These are phyloP conservation scores for Coelopa pilipes DNA, from an alignment of 2,888 invertebrate species.

Conservation along the genomic window DNA sequence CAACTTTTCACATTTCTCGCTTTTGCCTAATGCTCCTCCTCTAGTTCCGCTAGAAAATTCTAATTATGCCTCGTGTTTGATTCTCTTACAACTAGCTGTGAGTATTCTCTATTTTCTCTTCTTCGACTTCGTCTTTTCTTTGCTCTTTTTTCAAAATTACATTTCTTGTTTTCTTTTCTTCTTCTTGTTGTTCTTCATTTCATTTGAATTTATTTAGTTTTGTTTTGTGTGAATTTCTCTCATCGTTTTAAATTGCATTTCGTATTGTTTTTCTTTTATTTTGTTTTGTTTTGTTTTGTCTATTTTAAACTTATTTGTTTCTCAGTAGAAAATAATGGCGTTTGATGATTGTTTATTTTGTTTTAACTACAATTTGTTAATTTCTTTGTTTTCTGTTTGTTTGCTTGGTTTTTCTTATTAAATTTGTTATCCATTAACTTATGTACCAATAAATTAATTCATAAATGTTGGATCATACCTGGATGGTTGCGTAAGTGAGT, in stretches of 20 bases:
- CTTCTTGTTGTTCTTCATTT: not conserved
- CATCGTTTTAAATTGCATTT: not conserved
- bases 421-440: slow-evolving; percentile 21
- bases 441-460: slow-evolving; percentile 16
- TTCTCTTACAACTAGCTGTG: not conserved
- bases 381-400: slow-evolving; percentile 18
- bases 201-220: not conserved
- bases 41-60: not conserved
- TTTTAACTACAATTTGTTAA: slow-evolving; percentile 30
- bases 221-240: slow-evolving; percentile 7
- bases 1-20: not conserved
- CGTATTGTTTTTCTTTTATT: slow-evolving; percentile 15
- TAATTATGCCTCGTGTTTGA: not conserved
- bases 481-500: slow-evolving; percentile 47
- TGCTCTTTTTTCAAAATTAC: not conserved
- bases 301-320: slow-evolving; percentile 27
- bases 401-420: slow-evolving; percentile 21
- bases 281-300: slow-evolving; percentile 24
- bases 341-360: slow-evolving; percentile 41
- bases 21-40: not conserved
- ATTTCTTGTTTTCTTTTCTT: slow-evolving; percentile 27
- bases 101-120: not conserved
- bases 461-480: slow-evolving; percentile 44
- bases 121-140: not conserved
- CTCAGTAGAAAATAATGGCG: slow-evolving; percentile 49